phyloP scores from a whole-genome alignment of 1,140 invertebrate genomes.

The Callitettix versicolor region DNA sequence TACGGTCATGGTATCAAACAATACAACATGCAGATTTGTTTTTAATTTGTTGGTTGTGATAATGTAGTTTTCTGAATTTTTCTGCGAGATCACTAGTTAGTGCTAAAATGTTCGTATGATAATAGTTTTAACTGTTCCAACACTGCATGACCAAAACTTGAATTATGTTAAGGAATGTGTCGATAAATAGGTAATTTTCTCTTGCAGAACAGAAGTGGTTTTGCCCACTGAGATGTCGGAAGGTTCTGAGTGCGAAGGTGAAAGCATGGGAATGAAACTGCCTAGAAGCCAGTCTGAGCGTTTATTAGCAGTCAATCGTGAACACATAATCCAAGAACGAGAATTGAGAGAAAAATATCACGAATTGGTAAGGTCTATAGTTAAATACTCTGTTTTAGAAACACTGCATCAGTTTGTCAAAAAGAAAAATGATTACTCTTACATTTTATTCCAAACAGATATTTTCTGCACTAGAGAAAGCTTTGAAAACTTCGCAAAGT shows the following conservation, averaged over 20 bases:
- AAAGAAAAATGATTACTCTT: background rate
- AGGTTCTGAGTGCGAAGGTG: conserved; percentile 28
- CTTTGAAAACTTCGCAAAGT: conserved; percentile 63
- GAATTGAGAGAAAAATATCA: conserved; percentile 78
- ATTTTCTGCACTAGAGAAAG: conserved; percentile 63
- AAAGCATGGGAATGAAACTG: conserved; percentile 37
- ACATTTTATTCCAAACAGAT: conserved; percentile 31
- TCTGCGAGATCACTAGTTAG: no score
- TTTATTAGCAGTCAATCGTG: conserved; percentile 50
- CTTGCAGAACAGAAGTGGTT: conserved; percentile 8
- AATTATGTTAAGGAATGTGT: no score
- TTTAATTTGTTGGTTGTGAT: no score
- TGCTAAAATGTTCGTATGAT: no score
- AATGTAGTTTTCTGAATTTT: no score
- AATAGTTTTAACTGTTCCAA: no score
- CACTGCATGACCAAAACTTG: no score
- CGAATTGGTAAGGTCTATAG: conserved; percentile 42
- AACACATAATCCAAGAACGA: conserved; percentile 62
- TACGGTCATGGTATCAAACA: no score
- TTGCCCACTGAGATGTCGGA: conserved; percentile 9
- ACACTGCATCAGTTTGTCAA: background rate
- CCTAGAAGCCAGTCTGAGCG: conserved; percentile 55
- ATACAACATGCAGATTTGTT: no score
- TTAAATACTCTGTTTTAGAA: background rate
- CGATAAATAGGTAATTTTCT: background rate